Percentiles rank a stretch among this genome's conserved stretches.
Conservation (phyloP, 2,113 vertebrate species). For the Himantopus leucocephalus region DNA sequence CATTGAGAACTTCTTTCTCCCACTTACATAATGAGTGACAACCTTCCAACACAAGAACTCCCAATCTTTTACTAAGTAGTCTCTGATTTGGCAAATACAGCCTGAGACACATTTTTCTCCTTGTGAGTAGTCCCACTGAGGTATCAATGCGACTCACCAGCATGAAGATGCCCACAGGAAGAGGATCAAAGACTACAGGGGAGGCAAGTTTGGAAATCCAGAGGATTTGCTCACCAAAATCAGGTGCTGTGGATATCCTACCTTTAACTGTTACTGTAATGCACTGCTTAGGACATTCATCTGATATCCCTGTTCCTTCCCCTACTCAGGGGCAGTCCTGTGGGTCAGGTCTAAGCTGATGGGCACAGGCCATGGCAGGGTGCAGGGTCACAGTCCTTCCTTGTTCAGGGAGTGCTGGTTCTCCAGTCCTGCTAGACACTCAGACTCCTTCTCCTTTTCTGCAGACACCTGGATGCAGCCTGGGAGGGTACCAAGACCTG, state of each 20-base stretch:
- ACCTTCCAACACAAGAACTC: background rate
- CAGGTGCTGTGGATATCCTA: background rate
- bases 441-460: background rate
- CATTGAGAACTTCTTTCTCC: background rate
- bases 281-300: background rate
- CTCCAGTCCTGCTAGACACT: background rate
- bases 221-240: background rate
- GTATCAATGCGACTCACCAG: background rate
- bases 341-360: background rate
- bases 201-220: background rate
- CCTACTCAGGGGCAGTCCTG: background rate
- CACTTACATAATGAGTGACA: background rate
- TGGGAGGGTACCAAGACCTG: background rate
- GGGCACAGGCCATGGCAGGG: background rate
- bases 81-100: background rate
- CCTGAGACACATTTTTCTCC: background rate
- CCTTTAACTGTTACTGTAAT: background rate
- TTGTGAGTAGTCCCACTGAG: background rate
- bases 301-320: background rate
- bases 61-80: background rate
- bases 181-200: background rate
- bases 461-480: background rate
- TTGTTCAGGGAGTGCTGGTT: background rate
- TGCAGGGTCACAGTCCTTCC: background rate
- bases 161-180: background rate